Base-by-base conservation (phyloP, 2,888 invertebrate species). In the Carabus problematicus region DNA sequence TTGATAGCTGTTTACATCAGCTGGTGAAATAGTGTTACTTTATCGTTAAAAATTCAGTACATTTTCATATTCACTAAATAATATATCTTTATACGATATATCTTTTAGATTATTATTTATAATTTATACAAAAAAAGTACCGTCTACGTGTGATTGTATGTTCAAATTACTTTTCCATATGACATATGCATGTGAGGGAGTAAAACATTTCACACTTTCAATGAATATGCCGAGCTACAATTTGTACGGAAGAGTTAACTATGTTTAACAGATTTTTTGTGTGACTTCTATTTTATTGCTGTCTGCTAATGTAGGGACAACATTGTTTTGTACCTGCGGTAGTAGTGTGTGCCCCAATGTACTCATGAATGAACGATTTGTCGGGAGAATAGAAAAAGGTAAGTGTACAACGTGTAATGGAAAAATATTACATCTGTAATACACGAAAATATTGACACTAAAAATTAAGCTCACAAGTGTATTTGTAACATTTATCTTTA, bases 191-290 rank as follows among this genome's bases (percentile, higher is more conserved):
- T n/a, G n/a, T n/a, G n/a, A n/a, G n/a, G n/a, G n/a, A n/a, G n/a
- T n/a, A 12, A 58, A 29, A 60, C 43, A 63, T 52, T 63, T 63
- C 63, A 63, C 63, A 63, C 63, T 8, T 63, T 39, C 45, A 11
- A 42, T 63, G 63, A 63, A 63, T 52, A 40, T 40, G 12, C 29
- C 52, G n/a, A n/a, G n/a, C 41, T 9, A 49, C 63, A 63, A 63
- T 63, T 63, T 63, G 63, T 63, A 63, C 49, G 40, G 63, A 64
- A 56, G 56, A 64, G 64, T 55, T 64, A 64, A 64, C 64, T 43
- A 64, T 64, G 56, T 64, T 64, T 64, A 64, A 64, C 64, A 64
- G 41, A 6, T 56, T 64, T 64, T 64, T 64, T 64, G 55, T 64
- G n/a, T n/a, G n/a, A n/a, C n/a, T 55, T 64, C 43, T 16, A 45